A percentile compares a stretch with the other conserved stretches of the same genome.
Evolutionary conservation across 2,888 invertebrate genomes (phyloP).

Genomic region (Chorisops tibialis): DNA sequence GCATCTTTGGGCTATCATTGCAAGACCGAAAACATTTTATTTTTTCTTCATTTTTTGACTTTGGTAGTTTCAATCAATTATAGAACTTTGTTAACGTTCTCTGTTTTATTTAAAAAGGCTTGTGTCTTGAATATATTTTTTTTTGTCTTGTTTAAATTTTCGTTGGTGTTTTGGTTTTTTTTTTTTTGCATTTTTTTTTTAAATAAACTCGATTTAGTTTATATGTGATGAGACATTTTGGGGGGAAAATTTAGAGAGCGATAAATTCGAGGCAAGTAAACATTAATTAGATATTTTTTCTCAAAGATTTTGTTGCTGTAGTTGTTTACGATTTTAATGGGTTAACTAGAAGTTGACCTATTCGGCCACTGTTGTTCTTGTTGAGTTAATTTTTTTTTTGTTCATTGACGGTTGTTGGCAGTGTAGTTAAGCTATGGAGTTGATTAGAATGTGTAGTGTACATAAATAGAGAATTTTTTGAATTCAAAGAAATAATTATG

Average conservation of each 20-base stretch:
- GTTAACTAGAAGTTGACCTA: conserved; percentile 18
- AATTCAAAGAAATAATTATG: neutral
- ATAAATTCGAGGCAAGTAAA: conserved; percentile 11
- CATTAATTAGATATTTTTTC: conserved; percentile 13
- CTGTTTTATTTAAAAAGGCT: no score
- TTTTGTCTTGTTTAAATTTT: no score
- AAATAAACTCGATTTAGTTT: no score
- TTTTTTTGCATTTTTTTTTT: no score
- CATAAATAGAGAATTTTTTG: neutral
- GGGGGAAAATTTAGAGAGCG: neutral
- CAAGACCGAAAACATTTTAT: no score
- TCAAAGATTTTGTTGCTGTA: neutral
- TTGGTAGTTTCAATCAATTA: no score
- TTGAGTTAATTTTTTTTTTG: neutral
- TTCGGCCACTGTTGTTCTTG: conserved; percentile 5
- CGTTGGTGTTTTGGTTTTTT: no score
- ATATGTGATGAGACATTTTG: no score
- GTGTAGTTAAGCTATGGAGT: neutral
- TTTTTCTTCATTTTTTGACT: no score
- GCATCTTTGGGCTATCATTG: no score
- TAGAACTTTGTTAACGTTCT: no score
- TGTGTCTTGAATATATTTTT: no score
- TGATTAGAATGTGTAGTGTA: neutral
- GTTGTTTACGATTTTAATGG: neutral
- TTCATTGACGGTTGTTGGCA: neutral